A percentile compares a stretch with the other conserved stretches of the same genome.
phyloP scores from a whole-genome alignment of 1,140 invertebrate genomes.

The Vollenhovia emeryi region DNA sequence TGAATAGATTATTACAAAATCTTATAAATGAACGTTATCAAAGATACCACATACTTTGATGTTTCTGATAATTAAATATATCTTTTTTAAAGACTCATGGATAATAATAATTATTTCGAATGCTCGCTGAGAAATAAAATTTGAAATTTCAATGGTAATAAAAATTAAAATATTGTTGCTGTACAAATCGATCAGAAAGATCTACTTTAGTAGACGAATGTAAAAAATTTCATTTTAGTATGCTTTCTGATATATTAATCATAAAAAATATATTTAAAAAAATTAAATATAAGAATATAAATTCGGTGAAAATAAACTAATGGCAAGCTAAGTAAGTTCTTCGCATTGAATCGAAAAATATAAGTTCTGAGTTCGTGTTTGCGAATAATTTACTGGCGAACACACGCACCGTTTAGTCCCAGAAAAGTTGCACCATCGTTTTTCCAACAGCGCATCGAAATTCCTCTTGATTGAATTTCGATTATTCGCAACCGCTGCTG shows the following conservation, averaged over 20 bases:
- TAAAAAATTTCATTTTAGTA: neutral
- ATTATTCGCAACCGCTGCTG: constrained; percentile 61
- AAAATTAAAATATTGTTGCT: neutral
- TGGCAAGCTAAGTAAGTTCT: neutral
- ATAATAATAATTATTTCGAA: neutral
- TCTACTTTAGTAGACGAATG: neutral
- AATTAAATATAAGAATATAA: neutral
- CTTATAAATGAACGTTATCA: neutral
- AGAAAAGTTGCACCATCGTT: constrained; percentile 30
- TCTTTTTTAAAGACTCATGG: neutral
- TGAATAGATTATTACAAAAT: neutral
- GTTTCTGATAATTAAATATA: constrained; percentile 20
- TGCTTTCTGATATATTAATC: neutral
- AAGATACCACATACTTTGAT: neutral
- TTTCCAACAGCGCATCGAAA: constrained; percentile 46
- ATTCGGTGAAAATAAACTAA: neutral
- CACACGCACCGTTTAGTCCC: constrained; percentile 4
- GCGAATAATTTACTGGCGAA: constrained; percentile 1
- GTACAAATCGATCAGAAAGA: neutral
- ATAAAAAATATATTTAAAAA: neutral
- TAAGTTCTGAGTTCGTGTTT: neutral
- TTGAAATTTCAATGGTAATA: neutral
- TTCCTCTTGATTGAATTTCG: constrained; percentile 69
- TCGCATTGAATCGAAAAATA: neutral
- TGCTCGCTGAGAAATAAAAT: neutral